Conservation (phyloP, 2,888 invertebrate species). For the Dione juno region DNA sequence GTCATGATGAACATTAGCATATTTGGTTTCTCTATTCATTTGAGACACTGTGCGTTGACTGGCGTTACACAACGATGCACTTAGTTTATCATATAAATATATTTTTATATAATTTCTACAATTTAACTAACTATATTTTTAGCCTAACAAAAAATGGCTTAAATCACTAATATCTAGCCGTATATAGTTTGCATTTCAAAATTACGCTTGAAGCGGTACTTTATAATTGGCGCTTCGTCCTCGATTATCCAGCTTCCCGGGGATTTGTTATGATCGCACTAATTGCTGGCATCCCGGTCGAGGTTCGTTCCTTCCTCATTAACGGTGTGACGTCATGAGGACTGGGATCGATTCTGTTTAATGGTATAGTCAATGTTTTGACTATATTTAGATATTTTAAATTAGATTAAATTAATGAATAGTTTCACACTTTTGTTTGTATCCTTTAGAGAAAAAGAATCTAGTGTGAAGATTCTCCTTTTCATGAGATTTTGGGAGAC, state of each 20-base stretch:
- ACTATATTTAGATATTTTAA: background rate
- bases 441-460: too few relatives aligned
- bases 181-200: background rate
- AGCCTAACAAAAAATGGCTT: background rate
- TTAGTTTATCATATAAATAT: too few relatives aligned
- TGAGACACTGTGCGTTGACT: too few relatives aligned
- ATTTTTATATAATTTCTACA: too few relatives aligned
- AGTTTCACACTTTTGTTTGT: too few relatives aligned
- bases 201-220: constrained; percentile 16
- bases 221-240: constrained; percentile 55
- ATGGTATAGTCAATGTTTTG: constrained; percentile 1
- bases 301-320: constrained; percentile 82
- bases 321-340: constrained; percentile 56
- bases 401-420: background rate
- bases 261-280: constrained; percentile 80
- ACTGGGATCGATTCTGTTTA: constrained; percentile 37
- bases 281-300: constrained; percentile 79
- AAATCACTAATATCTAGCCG: background rate
- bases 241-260: constrained; percentile 60
- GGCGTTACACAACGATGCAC: too few relatives aligned
- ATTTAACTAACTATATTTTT: too few relatives aligned
- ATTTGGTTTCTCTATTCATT: too few relatives aligned
- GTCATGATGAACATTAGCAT: too few relatives aligned
- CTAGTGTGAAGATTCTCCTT: too few relatives aligned
- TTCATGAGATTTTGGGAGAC: too few relatives aligned